Evolutionary conservation across 1,140 invertebrate species (phyloP), one percentile per base, ranked within the genome.

Genomic region (Ruditapes philippinarum): DNA sequence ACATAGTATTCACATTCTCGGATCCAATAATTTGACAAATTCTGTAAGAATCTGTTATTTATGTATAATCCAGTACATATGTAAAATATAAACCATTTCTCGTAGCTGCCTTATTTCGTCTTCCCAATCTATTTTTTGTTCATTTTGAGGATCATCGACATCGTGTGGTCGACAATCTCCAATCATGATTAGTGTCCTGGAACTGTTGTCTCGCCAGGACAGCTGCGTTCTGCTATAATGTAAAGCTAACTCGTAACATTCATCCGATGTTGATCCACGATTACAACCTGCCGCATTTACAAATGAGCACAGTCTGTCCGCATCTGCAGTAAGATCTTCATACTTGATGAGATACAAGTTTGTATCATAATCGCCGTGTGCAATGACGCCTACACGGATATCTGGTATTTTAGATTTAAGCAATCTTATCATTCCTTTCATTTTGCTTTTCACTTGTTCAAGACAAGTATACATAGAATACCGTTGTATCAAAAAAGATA

Each of bases 391-490:
- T 17, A 76, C 19, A 11, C 28, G 14, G 36, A 76, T 76, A 4
- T 31, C 40, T 22, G 73, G 73, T 25, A 76, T 76, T 19, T 76
- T 38, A 31, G 36, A n/a, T 49, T 40, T 49, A 19, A 92, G 86
- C 38, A 65, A 60, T 22, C 62, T n/a, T 7, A 91, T 87, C 73
- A 92, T 89, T 14, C 86, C 86, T 19, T 19, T 28, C 2, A 92
- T 33, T 62, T 62, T 62, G 12, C 74, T 45, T 22, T 82, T 40
- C 73, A 42, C 73, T 2, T 17, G 2, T 19, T 76, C 36, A 14
- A 76, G 14, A 49, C 73, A 76, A 22, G 5, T 25, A 14, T n/a
- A 45, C 73, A 76, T 76, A 9, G 36, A 42, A 49, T 38, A 31
- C n/a, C 3, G 73, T 76, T 25, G 73, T 42, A 40, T 76, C 73